Evolutionary conservation across 2,888 invertebrate genomes (phyloP).

Genomic region (Strigamia maritima): DNA sequence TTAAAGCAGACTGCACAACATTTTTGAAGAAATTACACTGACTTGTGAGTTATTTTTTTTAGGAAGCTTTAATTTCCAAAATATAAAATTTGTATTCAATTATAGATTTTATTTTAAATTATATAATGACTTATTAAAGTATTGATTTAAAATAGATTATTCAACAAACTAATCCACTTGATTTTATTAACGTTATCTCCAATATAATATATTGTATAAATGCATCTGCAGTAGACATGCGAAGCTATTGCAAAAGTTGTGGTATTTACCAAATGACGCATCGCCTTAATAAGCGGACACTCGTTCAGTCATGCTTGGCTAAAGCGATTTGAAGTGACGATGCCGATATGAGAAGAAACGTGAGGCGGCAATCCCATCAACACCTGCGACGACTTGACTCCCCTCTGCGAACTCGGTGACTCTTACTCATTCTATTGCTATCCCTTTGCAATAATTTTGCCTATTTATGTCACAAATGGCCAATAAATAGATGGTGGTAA

Average conservation of each 20-base stretch:
- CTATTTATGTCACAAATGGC: background rate
- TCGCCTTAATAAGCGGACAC: background rate
- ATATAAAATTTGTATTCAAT: background rate
- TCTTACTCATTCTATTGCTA: slow-evolving; percentile 4
- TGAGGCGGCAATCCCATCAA: slow-evolving; percentile 30
- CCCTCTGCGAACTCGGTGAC: background rate
- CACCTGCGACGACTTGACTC: slow-evolving; percentile 1
- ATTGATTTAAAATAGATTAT: too few species aligned
- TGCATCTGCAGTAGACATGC: background rate
- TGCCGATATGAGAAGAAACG: slow-evolving; percentile 30
- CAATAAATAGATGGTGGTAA: background rate
- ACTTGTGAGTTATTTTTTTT: background rate
- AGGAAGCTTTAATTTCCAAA: background rate
- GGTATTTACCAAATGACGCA: slow-evolving; percentile 24
- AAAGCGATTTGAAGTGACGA: slow-evolving; percentile 28
- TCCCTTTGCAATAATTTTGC: background rate
- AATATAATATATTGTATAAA: background rate
- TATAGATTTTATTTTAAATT: too few species aligned
- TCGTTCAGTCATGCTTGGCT: slow-evolving; percentile 2
- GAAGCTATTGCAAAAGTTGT: background rate
- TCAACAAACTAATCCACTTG: too few species aligned
- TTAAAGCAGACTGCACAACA: background rate
- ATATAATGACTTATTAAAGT: too few species aligned
- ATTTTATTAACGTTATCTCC: background rate
- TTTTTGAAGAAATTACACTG: background rate